Base-by-base conservation (phyloP, 2,888 invertebrate genomes). In the Luffia ferchaultella region DNA sequence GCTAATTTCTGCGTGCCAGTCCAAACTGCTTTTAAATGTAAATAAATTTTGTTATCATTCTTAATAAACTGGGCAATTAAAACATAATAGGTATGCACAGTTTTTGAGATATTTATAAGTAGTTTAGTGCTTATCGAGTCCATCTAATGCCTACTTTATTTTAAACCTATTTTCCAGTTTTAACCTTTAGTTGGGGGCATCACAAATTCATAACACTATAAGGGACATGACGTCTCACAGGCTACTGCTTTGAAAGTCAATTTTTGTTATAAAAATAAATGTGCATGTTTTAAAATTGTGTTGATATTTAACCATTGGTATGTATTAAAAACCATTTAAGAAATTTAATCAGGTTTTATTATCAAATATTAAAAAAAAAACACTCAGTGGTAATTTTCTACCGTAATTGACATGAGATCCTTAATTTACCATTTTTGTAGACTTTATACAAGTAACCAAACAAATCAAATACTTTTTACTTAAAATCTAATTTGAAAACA, bases 351-450 rank as follows among this genome's bases (percentile, higher is more conserved):
- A 51, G 43, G 2, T 51, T 51, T 51, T 51, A 42, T 51, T 51
- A 50, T 50, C 18, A 51, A 19, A 20, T 30, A 30, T 3, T 7
- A 30, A 30, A 30, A 30, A 30, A 30, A 12, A 30, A 30, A 30
- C 30, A 30, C 3, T 12, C 12, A 30, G 3, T 30, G 30, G 30
- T 50, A 51, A 50, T 42, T 51, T 51, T 50, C 51, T 41, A 49
- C 51, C 51, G 50, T 43, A 51, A 51, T 51, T 51, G 51, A 41
- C 41, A 51, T 51, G 51, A 51, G 51, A 51, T 51, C 51, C 49
- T 20, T 51, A 50, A 50, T 50, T 51, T 50, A 43, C 16, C 42
- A 42, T 50, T 45, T 45, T 44, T 48, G 18, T 50, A 30, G 12
- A 30, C 30, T 12, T 30, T 30, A 3, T 12, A 30, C 12, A 7